phyloP scores from a whole-genome alignment of 1,140 invertebrate species.

The Luehdorfia chinensis region DNA sequence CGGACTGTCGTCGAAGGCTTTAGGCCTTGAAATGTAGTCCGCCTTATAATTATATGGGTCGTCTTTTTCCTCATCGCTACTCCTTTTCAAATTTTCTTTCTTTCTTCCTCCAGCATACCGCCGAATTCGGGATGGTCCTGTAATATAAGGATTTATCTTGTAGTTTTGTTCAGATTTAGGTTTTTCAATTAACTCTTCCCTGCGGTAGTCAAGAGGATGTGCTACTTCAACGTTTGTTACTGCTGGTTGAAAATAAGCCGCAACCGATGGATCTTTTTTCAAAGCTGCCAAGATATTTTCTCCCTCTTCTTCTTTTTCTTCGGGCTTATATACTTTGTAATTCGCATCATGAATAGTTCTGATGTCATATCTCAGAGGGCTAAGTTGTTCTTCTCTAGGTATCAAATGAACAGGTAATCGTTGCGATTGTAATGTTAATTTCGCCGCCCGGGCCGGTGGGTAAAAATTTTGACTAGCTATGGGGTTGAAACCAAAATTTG shows the following conservation, averaged over 20 bases:
- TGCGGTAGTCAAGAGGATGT: conserved; percentile 60
- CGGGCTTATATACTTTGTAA: conserved; percentile 69
- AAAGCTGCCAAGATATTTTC: conserved; percentile 57
- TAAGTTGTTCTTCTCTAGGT: conserved; percentile 41
- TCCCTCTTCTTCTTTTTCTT: conserved; percentile 55
- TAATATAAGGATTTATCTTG: conserved; percentile 70
- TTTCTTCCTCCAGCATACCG: conserved; percentile 59
- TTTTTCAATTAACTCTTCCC: conserved; percentile 53
- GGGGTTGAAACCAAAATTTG: conserved; percentile 69
- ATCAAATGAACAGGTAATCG: conserved; percentile 29
- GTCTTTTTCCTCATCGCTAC: conserved; percentile 54
- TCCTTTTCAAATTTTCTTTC: conserved; percentile 51
- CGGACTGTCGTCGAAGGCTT: conserved; percentile 63
- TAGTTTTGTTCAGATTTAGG: conserved; percentile 58
- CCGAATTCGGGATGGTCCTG: conserved; percentile 64
- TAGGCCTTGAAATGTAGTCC: conserved; percentile 69
- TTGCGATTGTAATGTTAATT: conserved; percentile 41
- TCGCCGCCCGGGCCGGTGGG: conserved; percentile 42
- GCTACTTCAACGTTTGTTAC: conserved; percentile 65
- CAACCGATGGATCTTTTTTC: conserved; percentile 63
- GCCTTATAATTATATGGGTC: conserved; percentile 64
- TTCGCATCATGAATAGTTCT: conserved; percentile 65
- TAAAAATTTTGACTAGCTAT: conserved; percentile 67
- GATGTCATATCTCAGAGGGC: conserved; percentile 67
- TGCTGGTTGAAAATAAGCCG: conserved; percentile 62